Conservation (phyloP, 2,113 vertebrate genomes). For the Ellobius talpinus region DNA sequence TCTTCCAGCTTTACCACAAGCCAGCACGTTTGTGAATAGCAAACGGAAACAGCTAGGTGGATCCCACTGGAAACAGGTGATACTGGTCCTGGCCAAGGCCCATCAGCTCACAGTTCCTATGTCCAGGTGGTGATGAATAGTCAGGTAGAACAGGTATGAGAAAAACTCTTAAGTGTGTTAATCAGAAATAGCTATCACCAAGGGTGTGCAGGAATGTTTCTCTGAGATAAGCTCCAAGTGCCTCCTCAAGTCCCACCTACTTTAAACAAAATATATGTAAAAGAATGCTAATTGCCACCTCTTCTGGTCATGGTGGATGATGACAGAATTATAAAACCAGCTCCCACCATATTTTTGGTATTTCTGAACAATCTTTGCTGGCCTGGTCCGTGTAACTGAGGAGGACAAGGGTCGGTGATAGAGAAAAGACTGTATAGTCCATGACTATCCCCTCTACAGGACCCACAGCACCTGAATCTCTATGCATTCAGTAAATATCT, state of each 20-base stretch:
- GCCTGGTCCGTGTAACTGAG: background rate
- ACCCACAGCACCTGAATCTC: background rate
- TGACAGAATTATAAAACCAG: background rate
- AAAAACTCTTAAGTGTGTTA: background rate
- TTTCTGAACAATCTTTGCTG: background rate
- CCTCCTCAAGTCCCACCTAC: slow-evolving; percentile 6
- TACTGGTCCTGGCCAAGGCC: background rate
- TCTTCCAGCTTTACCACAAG: background rate
- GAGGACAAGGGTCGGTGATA: background rate
- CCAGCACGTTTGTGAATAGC: background rate
- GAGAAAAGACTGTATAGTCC: background rate
- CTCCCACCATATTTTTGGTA: background rate
- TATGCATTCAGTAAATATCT: background rate
- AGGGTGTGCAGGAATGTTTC: background rate
- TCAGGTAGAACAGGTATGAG: background rate
- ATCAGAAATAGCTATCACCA: background rate
- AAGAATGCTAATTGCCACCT: slow-evolving; percentile 42
- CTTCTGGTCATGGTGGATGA: slow-evolving; percentile 45
- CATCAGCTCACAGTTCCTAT: background rate
- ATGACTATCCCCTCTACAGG: background rate
- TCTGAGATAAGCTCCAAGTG: background rate
- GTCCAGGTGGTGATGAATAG: background rate
- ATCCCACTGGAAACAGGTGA: background rate
- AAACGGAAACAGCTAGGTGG: background rate
- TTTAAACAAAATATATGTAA: background rate